Conservation (phyloP, 2,888 invertebrate species). For the Parapristionchus giblindavisi region DNA sequence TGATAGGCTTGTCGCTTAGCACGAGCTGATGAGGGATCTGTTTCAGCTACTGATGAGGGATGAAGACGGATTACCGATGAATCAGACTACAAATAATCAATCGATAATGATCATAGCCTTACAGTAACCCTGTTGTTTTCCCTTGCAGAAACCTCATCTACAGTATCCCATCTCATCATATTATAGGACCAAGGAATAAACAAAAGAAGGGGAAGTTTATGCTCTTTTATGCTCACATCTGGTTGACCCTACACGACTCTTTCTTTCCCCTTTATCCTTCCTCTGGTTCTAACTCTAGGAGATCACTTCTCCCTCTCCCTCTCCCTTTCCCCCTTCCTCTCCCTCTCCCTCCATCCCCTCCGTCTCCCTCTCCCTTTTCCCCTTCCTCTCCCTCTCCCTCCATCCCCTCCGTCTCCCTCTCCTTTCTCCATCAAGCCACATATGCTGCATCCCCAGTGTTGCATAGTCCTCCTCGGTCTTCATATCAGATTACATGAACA, state of each 20-base stretch:
- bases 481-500: too few species aligned
- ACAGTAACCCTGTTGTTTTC: neutral
- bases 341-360: too few species aligned
- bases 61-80: conserved; percentile 53
- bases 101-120: neutral
- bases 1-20: conserved; percentile 68
- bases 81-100: conserved; percentile 10
- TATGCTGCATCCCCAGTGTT: neutral
- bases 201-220: neutral
- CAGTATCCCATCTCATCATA: too few species aligned
- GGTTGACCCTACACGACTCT: neutral
- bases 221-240: neutral
- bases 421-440: neutral
- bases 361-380: too few species aligned
- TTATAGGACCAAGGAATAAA: too few species aligned
- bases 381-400: too few species aligned
- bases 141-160: neutral
- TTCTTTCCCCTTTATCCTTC: neutral
- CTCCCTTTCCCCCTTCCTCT: too few species aligned
- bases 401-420: too few species aligned
- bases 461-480: too few species aligned
- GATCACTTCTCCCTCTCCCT: neutral
- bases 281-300: neutral
- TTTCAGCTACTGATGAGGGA: conserved; percentile 60
- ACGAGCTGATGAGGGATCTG: conserved; percentile 54